phyloP scores from a whole-genome alignment of 2,888 invertebrate species.

The Osmoderma eremita region DNA sequence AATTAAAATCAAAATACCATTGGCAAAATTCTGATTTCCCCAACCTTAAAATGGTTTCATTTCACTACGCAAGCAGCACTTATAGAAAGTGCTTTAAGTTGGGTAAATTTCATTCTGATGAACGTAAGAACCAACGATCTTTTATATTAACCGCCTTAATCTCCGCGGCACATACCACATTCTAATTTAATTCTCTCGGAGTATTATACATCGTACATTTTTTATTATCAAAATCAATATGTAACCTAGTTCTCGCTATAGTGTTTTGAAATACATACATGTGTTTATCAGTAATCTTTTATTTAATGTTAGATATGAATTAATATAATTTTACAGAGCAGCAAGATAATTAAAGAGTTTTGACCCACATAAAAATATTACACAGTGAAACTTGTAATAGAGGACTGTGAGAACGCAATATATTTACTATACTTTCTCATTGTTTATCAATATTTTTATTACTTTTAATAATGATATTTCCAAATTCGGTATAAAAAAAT shows the following conservation, averaged over 20 bases:
- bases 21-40: slow-evolving; percentile 42
- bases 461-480: no score
- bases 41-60: slow-evolving; percentile 17
- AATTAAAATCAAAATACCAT: slow-evolving; percentile 41
- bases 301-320: slow-evolving; percentile 15
- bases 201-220: background rate
- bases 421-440: no score
- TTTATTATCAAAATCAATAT: slow-evolving; percentile 16
- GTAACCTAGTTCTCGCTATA: background rate
- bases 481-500: no score
- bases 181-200: no score
- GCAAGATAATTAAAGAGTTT: slow-evolving; percentile 3
- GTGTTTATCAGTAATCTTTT: slow-evolving; percentile 19
- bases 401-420: no score
- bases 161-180: no score
- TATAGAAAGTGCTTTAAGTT: slow-evolving; percentile 39
- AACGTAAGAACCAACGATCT: background rate
- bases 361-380: background rate
- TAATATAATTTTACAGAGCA: slow-evolving; percentile 15
- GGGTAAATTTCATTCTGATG: slow-evolving; percentile 26
- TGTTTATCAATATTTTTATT: no score
- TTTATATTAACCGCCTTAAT: no score
- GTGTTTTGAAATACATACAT: slow-evolving; percentile 16
- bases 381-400: slow-evolving; percentile 1
- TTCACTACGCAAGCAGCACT: slow-evolving; percentile 30